Evolutionary conservation across 1,140 invertebrate genomes (phyloP).

Genomic region (Tetragnatha versicolor): DNA sequence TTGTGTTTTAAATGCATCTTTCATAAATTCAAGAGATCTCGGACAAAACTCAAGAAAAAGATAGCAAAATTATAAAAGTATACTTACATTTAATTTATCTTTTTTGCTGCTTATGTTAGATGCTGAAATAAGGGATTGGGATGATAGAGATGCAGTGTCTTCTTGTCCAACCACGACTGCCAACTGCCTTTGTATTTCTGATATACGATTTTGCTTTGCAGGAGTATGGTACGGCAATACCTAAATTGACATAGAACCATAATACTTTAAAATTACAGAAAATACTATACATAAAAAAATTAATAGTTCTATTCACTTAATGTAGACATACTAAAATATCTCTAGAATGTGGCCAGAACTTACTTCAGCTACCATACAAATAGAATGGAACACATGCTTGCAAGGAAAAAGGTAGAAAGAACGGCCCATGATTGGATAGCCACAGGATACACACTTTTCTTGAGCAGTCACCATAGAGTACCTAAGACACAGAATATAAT

Average conservation of each 20-base stretch:
- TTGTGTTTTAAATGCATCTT: not conserved
- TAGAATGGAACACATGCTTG: conserved; percentile 90
- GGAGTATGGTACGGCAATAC: conserved; percentile 71
- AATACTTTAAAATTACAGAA: too few relatives aligned
- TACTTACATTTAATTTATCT: conserved; percentile 54
- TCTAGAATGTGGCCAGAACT: not conserved
- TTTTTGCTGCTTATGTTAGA: conserved; percentile 31
- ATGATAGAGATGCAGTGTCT: conserved; percentile 68
- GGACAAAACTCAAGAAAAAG: not conserved
- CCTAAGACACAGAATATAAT: conserved; percentile 60
- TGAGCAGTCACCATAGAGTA: conserved; percentile 77
- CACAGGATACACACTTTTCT: conserved; percentile 84
- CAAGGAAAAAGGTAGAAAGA: conserved; percentile 96
- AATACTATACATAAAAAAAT: not conserved
- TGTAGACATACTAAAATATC: not conserved
- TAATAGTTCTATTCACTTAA: not conserved
- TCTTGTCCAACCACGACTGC: conserved; percentile 64
- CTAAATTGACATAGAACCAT: too few relatives aligned
- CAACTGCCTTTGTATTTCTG: conserved; percentile 69
- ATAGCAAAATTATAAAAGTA: not conserved
- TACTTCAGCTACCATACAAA: conserved; percentile 87
- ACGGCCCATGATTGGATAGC: conserved; percentile 77
- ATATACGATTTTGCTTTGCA: conserved; percentile 65
- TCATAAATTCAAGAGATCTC: not conserved
- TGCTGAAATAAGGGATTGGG: conserved; percentile 64